Conservation (phyloP, 2,888 invertebrate species). For the Tetropium fuscum region DNA sequence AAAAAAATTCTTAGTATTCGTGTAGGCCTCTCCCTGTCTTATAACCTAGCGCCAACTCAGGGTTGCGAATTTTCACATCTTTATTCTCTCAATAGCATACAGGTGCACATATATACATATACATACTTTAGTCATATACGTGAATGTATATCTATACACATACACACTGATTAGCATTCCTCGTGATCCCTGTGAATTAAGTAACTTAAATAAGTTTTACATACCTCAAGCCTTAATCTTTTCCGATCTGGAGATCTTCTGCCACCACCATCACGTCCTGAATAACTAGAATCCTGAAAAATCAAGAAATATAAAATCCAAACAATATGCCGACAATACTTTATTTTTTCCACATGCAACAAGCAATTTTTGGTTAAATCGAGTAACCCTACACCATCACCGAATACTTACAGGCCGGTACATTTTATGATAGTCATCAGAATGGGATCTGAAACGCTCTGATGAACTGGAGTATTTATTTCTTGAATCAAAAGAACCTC, state of each 20-base stretch:
- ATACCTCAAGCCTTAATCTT: constrained; percentile 73
- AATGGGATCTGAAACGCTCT: constrained; percentile 54
- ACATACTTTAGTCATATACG: background rate
- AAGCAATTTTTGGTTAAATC: no score
- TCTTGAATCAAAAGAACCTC: constrained; percentile 56
- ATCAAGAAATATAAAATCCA: no score
- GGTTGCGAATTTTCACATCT: background rate
- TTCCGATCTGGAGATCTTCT: constrained; percentile 74
- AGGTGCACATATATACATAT: background rate
- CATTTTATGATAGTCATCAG: constrained; percentile 59
- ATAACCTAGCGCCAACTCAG: background rate
- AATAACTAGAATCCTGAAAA: constrained; percentile 59
- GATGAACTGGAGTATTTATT: constrained; percentile 55
- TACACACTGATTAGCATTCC: background rate
- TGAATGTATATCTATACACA: background rate
- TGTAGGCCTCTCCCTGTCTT: background rate
- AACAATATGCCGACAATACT: no score
- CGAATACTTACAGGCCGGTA: constrained; percentile 61
- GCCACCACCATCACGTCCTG: constrained; percentile 70
- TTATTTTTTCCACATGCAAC: no score
- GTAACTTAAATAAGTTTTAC: constrained; percentile 35
- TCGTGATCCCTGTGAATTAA: constrained; percentile 27
- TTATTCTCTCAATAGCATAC: background rate
- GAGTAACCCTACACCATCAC: no score
- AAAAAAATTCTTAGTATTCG: background rate